Percentiles rank a stretch among this genome's conserved stretches.
phyloP scores from a whole-genome alignment of 2,113 vertebrate species.

The Galemys pyrenaicus region DNA sequence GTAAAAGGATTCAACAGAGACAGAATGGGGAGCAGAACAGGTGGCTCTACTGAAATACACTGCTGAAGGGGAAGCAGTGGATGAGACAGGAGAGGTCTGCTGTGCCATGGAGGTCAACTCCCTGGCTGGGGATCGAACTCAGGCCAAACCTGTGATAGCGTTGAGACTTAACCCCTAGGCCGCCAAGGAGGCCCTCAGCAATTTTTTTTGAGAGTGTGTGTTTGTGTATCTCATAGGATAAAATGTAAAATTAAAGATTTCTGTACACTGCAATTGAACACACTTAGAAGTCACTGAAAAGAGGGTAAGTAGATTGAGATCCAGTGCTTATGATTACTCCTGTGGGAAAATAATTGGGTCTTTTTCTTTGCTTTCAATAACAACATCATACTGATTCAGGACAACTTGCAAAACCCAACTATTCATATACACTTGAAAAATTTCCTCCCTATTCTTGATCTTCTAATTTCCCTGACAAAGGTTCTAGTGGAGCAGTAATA shows the following conservation, averaged over 20 bases:
- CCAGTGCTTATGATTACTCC: background rate
- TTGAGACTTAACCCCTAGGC: too few relatives aligned
- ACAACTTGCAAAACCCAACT: background rate
- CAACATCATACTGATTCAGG: background rate
- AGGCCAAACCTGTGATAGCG: too few relatives aligned
- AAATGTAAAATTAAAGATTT: background rate
- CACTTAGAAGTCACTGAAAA: conserved; percentile 1
- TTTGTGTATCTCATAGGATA: background rate
- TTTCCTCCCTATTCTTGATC: background rate
- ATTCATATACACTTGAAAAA: background rate
- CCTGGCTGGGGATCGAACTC: too few relatives aligned
- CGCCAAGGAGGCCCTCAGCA: background rate
- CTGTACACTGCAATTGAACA: background rate
- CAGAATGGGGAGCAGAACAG: too few relatives aligned
- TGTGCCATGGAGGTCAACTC: too few relatives aligned
- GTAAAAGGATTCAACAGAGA: too few relatives aligned
- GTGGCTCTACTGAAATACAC: too few relatives aligned
- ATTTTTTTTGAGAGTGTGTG: background rate
- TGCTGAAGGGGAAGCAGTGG: too few relatives aligned
- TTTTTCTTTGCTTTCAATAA: background rate
- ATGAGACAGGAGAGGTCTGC: too few relatives aligned
- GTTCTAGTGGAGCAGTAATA: background rate
- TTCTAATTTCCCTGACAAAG: background rate
- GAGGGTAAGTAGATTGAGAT: background rate
- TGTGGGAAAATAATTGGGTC: background rate